phyloP scores from a whole-genome alignment of 2,113 vertebrate species.

The Calyptommatus sinebrachiatus region DNA sequence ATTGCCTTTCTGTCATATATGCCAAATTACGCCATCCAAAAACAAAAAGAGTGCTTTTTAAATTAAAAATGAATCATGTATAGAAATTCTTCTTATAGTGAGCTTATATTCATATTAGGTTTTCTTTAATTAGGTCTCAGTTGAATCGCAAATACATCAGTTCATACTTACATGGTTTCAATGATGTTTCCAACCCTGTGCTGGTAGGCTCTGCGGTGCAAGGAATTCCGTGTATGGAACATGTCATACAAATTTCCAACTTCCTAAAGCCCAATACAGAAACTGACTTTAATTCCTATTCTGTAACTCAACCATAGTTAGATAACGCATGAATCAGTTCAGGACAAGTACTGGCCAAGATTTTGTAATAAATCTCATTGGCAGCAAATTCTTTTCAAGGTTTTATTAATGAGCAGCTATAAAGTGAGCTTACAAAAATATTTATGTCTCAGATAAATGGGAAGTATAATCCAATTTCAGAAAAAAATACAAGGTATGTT shows the following conservation, averaged over 20 bases:
- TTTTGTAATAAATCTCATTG: neutral
- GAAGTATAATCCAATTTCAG: no score
- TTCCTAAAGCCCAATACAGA: conserved; percentile 75
- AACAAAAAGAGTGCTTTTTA: no score
- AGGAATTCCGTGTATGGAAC: conserved; percentile 89
- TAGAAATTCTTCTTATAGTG: no score
- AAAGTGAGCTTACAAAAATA: no score
- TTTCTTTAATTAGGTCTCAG: neutral
- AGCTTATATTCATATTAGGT: neutral
- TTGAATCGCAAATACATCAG: neutral
- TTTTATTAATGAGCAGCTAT: no score
- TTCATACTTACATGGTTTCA: conserved; percentile 86
- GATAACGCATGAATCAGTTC: neutral
- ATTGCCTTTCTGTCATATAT: no score
- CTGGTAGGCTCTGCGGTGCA: conserved; percentile 93
- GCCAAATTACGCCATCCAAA: no score
- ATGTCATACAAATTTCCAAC: conserved; percentile 90
- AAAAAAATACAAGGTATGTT: no score
- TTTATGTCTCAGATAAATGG: no score
- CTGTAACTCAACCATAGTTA: neutral
- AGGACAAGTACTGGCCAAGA: neutral
- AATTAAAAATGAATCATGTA: no score
- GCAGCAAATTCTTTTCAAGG: no score
- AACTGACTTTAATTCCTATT: neutral
- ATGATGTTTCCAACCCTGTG: conserved; percentile 91